Evolutionary conservation across 1,140 invertebrate species (phyloP).

Genomic region (Spodoptera litura): DNA sequence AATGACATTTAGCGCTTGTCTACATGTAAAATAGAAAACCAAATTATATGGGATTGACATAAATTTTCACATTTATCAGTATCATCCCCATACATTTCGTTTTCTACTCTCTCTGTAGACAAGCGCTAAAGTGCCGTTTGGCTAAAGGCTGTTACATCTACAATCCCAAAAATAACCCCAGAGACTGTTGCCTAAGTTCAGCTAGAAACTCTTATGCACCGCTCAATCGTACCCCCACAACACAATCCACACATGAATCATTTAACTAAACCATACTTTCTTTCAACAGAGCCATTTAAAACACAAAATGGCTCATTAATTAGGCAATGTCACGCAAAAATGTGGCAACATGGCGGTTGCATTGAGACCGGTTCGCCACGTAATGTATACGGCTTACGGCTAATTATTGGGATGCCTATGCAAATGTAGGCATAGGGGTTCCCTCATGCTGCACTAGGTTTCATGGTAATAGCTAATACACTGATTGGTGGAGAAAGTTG

Average conservation of each 20-base stretch:
- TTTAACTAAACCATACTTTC: neutral
- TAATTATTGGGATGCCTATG: slow-evolving; percentile 27
- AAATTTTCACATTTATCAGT: too few species aligned
- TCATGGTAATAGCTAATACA: neutral
- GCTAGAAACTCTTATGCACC: neutral
- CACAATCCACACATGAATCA: neutral
- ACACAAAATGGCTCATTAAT: slow-evolving; percentile 13
- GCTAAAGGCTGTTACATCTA: too few species aligned
- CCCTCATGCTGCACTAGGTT: slow-evolving; percentile 9
- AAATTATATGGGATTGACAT: too few species aligned
- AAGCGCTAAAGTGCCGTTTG: too few species aligned
- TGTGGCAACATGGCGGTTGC: slow-evolving; percentile 8
- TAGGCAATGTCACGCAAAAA: slow-evolving; percentile 24
- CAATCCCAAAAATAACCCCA: too few species aligned
- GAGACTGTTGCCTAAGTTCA: neutral
- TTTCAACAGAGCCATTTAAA: slow-evolving; percentile 3
- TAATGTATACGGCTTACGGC: neutral
- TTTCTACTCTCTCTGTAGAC: too few species aligned
- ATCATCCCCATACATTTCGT: too few species aligned
- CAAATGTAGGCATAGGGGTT: slow-evolving; percentile 22
- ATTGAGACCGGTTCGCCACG: neutral
- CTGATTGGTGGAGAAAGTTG: slow-evolving; percentile 16
- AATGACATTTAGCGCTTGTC: too few species aligned
- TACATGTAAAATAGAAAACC: too few species aligned
- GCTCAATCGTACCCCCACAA: too few species aligned